Evolutionary conservation across 2,797 vertebrate genomes (phyloP).

Genomic region (Muscicapa comitata): DNA sequence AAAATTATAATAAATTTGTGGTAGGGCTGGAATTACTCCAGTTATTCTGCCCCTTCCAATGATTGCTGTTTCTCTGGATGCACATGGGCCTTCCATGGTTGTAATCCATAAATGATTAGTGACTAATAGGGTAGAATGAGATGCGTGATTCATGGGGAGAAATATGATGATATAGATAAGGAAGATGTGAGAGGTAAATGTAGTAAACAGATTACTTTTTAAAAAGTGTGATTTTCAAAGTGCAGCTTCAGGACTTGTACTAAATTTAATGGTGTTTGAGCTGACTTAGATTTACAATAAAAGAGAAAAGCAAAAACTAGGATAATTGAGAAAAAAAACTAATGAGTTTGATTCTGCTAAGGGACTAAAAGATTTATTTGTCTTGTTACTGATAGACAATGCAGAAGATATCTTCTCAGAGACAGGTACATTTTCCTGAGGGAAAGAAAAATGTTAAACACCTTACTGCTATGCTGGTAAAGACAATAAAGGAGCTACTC

Average conservation of each 20-base stretch:
- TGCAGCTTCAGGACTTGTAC: background rate
- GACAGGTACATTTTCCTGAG: background rate
- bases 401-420: background rate
- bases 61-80: background rate
- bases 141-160: background rate
- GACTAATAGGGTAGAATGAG: background rate
- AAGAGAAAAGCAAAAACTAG: background rate
- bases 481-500: background rate
- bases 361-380: background rate
- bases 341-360: background rate
- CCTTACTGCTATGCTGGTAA: background rate
- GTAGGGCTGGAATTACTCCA: background rate
- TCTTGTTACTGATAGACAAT: background rate
- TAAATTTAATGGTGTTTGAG: background rate
- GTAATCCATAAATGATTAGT: background rate
- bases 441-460: background rate
- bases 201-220: background rate
- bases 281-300: background rate
- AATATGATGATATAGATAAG: background rate
- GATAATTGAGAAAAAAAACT: background rate
- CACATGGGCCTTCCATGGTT: background rate
- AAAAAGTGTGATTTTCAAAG: background rate
- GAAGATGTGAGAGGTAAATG: background rate
- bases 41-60: background rate
- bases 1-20: background rate